Evolutionary conservation across 1,140 invertebrate species (phyloP), one percentile per base, ranked within the genome.

Genomic region (Aphelinus atriplicis): DNA sequence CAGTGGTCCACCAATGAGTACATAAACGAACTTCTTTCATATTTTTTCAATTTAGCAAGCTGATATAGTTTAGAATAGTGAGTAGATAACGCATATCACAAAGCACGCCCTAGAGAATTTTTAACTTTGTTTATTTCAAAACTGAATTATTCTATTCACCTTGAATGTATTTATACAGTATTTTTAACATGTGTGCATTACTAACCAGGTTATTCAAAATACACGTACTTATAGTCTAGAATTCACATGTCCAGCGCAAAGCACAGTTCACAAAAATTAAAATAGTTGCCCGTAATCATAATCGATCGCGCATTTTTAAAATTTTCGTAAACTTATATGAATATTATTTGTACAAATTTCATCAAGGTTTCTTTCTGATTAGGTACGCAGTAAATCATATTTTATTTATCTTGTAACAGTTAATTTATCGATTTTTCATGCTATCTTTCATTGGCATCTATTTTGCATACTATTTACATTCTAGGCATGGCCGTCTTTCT

Each of bases 401-500:
- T 26, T 26, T 26, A 26, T 26, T 26, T 26, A 26, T 26, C 26
- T 26, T 26, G 26, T 26, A 26, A 26, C 26, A 26, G 26, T 26
- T 26, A 26, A 26, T 26, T 26, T 26, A 26, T 26, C 26, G 26
- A 26, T 26, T 26, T 26, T 26, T 26, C 26, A 26, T 26, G 26
- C 26, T 26, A 26, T 26, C 26, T 26, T 26, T 26, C 26, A 26
- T 26, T 26, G 26, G 26, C 26, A 26, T 26, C 26, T 26, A 58
- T 47, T 73, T 80, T 79, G 67, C 68, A 76, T 50, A 68, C 10
- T 56, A 45, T 58, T 71, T 69, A 73, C 50, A 81, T 90, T 91
- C 78, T 89, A 91, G 89, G 87, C 81, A 76, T 90, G 81, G 83
- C 86, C 80, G 83, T 87, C 78, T 88, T 89, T 81, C 84, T 88